These are phyloP conservation scores for Sarcophaga rosellei DNA, from an alignment of 2,888 invertebrate genomes.

Conservation along the genomic window DNA sequence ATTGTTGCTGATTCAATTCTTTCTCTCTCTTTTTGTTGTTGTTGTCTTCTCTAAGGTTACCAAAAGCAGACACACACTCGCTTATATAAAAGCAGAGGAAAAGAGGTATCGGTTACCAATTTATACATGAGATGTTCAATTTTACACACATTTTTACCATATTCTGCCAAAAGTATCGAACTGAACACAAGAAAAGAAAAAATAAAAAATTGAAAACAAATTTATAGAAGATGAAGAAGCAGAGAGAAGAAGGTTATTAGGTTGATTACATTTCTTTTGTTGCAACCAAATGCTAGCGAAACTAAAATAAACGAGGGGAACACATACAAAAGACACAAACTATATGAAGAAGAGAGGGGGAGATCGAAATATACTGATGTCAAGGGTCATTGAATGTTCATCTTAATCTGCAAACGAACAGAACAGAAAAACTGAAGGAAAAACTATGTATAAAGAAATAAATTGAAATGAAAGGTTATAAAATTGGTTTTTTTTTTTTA, in stretches of 20 bases:
- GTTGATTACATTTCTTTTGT: constrained; percentile 68
- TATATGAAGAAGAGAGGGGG: background rate
- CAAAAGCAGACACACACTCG: background rate
- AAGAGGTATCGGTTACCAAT: constrained; percentile 65
- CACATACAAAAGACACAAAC: background rate
- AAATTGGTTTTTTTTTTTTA: constrained; percentile 42
- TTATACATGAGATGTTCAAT: constrained; percentile 63
- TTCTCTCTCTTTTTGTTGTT: constrained; percentile 14
- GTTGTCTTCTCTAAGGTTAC: background rate
- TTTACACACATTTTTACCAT: constrained; percentile 43
- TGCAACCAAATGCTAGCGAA: constrained; percentile 27
- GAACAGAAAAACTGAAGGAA: background rate
- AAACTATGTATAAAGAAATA: background rate
- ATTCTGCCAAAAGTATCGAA: background rate
- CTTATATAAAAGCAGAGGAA: background rate
- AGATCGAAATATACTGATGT: constrained; percentile 51
- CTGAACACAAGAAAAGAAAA: background rate
- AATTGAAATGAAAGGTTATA: constrained; percentile 26
- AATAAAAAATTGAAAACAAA: background rate
- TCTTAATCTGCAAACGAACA: constrained; percentile 17
- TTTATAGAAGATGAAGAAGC: background rate
- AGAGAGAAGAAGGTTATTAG: constrained; percentile 66
- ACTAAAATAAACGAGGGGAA: constrained; percentile 12
- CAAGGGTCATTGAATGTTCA: constrained; percentile 64
- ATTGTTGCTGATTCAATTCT: constrained; percentile 1